Conservation (phyloP, 1,140 invertebrate species). For the Oppia nitens region DNA sequence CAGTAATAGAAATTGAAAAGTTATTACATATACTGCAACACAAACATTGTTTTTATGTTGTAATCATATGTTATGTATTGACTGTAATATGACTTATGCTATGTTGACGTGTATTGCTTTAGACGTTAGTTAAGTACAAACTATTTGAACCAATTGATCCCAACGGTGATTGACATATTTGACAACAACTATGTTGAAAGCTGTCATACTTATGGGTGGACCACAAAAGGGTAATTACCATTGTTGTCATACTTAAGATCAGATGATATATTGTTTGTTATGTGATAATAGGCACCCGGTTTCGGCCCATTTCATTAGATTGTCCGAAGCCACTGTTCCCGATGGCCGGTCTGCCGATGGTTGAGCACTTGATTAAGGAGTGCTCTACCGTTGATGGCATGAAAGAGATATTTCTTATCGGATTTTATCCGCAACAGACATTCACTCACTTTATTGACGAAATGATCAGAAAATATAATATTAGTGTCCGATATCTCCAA, state of each 20-base stretch:
- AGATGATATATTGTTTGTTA: conserved; percentile 6
- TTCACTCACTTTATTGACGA: conserved; percentile 65
- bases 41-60: too few species aligned
- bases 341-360: conserved; percentile 77
- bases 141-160: too few species aligned
- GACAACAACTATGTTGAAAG: conserved; percentile 31
- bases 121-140: neutral
- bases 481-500: conserved; percentile 68
- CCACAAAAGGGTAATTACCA: conserved; percentile 45
- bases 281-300: conserved; percentile 62
- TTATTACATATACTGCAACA: too few species aligned
- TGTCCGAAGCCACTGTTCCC: conserved; percentile 94
- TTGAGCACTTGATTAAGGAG: conserved; percentile 95
- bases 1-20: too few species aligned
- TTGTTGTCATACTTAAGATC: neutral
- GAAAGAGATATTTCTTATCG: conserved; percentile 82
- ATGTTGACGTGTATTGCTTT: neutral
- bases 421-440: conserved; percentile 62
- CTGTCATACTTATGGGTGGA: conserved; percentile 44
- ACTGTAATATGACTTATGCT: too few species aligned
- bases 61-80: too few species aligned
- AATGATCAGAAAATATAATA: conserved; percentile 60
- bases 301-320: conserved; percentile 86
- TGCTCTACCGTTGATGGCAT: conserved; percentile 51
- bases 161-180: neutral